Evolutionary conservation across 2,797 vertebrate genomes (phyloP).

Genomic region (Cottoperca gobio): DNA sequence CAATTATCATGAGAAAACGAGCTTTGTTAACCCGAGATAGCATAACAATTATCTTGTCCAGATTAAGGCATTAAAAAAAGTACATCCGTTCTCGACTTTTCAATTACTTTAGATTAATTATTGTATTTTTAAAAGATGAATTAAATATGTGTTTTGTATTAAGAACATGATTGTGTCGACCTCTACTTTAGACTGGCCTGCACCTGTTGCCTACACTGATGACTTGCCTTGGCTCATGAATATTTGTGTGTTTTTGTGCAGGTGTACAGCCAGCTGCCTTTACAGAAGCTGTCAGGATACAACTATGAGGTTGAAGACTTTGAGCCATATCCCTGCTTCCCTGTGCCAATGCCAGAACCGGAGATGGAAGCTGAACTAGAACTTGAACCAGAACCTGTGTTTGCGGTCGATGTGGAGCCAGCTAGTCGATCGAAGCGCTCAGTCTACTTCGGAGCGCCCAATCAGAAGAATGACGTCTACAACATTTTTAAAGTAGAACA

Average conservation of each 20-base stretch:
- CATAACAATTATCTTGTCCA: too few species aligned
- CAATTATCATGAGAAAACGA: too few species aligned
- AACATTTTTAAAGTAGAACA: conserved; percentile 78
- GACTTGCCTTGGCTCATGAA: not conserved
- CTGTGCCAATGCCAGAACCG: not conserved
- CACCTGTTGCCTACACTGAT: not conserved
- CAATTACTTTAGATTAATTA: too few species aligned
- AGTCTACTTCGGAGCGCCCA: not conserved
- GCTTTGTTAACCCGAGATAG: too few species aligned
- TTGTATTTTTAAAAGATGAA: not conserved
- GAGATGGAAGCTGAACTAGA: not conserved
- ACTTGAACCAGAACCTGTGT: rapidly evolving
- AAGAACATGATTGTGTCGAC: not conserved
- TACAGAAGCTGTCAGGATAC: conserved; percentile 75
- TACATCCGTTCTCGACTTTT: too few species aligned
- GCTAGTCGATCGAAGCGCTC: conserved; percentile 32
- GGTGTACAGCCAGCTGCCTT: conserved; percentile 75
- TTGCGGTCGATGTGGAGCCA: rapidly evolving
- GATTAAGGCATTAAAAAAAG: too few species aligned
- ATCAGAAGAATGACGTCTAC: conserved; percentile 72
- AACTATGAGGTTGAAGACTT: conserved; percentile 45
- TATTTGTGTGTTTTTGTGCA: conserved; percentile 40
- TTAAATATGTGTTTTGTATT: not conserved
- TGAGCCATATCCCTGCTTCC: conserved; percentile 53
- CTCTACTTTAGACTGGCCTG: not conserved